Evolutionary conservation across 1,140 invertebrate species (phyloP).

Genomic region (Pseudomyrmex sp.): DNA sequence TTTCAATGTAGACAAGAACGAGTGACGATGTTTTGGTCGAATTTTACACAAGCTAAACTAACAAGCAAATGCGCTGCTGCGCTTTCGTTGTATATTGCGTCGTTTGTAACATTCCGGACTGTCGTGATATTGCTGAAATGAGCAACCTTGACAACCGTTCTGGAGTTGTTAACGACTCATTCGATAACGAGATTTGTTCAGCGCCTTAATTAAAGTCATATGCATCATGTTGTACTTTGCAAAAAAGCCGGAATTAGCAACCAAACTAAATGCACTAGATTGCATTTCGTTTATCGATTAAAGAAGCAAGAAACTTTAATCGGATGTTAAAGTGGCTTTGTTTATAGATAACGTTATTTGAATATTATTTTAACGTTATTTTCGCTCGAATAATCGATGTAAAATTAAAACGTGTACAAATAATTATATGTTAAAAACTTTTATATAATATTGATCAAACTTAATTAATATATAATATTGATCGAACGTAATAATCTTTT

Average conservation of each 20-base stretch:
- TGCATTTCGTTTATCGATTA: too few species aligned
- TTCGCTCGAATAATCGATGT: too few species aligned
- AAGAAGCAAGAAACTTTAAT: too few species aligned
- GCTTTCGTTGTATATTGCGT: conserved; percentile 18
- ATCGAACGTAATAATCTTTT: too few species aligned
- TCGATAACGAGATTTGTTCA: conserved; percentile 74
- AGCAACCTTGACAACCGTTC: conserved; percentile 47
- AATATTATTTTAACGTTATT: too few species aligned
- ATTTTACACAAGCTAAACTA: conserved; percentile 32
- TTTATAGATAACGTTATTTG: too few species aligned
- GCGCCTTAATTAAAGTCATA: conserved; percentile 74
- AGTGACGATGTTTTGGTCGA: conserved; percentile 6
- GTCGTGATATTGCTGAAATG: conserved; percentile 57
- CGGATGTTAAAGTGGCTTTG: too few species aligned
- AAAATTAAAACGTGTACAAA: too few species aligned
- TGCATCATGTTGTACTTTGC: conserved; percentile 28
- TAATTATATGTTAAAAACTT: too few species aligned
- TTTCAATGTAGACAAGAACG: background rate
- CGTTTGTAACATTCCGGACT: conserved; percentile 31
- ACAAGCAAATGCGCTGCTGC: conserved; percentile 27
- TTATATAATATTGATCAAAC: too few species aligned
- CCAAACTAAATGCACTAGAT: background rate
- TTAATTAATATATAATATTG: too few species aligned
- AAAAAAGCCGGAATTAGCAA: background rate
- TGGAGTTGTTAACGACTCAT: conserved; percentile 68